Evolutionary conservation across 2,797 vertebrate species (phyloP).

Genomic region (Choloepus didactylus): DNA sequence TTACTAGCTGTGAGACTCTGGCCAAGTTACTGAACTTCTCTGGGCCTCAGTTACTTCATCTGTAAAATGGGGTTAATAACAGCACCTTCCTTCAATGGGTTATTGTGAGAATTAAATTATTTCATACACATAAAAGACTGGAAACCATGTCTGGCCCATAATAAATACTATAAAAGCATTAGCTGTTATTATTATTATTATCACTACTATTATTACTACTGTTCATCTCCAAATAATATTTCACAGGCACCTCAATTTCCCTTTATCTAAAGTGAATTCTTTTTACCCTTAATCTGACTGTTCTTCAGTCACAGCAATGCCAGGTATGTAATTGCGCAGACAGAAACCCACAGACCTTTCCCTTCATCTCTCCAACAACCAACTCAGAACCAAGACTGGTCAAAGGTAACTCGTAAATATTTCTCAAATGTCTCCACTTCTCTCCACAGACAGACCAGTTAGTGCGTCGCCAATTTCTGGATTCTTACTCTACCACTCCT

Average conservation of each 20-base stretch:
- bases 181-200: not conserved
- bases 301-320: not conserved
- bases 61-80: not conserved
- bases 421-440: too few species aligned
- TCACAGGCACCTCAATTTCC: not conserved
- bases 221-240: not conserved
- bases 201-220: not conserved
- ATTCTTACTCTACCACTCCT: not conserved
- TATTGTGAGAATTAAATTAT: not conserved
- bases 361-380: not conserved
- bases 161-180: not conserved
- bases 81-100: not conserved
- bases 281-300: not conserved
- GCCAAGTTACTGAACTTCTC: not conserved
- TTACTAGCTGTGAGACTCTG: not conserved
- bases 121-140: not conserved
- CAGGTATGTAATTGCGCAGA: not conserved
- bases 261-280: not conserved
- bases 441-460: not conserved
- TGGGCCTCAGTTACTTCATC: not conserved
- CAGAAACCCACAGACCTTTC: not conserved
- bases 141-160: not conserved
- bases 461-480: not conserved
- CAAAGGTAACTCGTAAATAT: not conserved
- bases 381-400: not conserved